These are phyloP conservation scores for Poeciliopsis occidentalis DNA, from an alignment of 2,113 vertebrate genomes.

Conservation along the genomic window DNA sequence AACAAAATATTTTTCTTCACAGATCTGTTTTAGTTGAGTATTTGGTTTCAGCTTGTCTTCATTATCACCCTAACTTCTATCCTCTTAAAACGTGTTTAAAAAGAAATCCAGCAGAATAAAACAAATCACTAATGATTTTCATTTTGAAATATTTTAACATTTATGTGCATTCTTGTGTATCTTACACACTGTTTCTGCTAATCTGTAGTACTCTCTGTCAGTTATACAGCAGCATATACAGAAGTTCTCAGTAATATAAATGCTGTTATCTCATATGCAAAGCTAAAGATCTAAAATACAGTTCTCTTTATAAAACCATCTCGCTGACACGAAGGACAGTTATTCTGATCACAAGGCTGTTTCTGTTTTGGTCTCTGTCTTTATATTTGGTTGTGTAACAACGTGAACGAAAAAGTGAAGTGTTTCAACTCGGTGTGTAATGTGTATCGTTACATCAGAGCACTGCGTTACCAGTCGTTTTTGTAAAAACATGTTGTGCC, in stretches of 20 bases:
- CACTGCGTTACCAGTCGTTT: too few relatives aligned
- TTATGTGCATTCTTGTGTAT: background rate
- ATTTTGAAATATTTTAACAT: background rate
- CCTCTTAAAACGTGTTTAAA: background rate
- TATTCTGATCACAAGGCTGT: background rate
- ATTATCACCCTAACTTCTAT: background rate
- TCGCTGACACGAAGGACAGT: background rate
- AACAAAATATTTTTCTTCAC: too few relatives aligned
- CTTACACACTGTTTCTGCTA: background rate
- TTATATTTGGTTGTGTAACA: background rate
- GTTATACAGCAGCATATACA: background rate
- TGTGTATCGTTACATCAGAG: too few relatives aligned
- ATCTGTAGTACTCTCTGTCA: background rate
- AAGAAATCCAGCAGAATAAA: background rate
- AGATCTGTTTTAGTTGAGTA: background rate
- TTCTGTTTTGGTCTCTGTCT: too few relatives aligned
- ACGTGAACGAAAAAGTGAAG: background rate
- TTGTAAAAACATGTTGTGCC: too few relatives aligned
- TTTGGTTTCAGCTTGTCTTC: background rate
- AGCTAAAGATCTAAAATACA: background rate
- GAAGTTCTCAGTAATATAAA: background rate
- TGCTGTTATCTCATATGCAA: slow-evolving; percentile 8
- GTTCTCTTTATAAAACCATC: background rate
- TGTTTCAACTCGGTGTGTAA: background rate
- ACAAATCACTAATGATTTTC: background rate